Evolutionary conservation across 1,140 invertebrate species (phyloP).

Genomic region (Palaemon carinicauda): DNA sequence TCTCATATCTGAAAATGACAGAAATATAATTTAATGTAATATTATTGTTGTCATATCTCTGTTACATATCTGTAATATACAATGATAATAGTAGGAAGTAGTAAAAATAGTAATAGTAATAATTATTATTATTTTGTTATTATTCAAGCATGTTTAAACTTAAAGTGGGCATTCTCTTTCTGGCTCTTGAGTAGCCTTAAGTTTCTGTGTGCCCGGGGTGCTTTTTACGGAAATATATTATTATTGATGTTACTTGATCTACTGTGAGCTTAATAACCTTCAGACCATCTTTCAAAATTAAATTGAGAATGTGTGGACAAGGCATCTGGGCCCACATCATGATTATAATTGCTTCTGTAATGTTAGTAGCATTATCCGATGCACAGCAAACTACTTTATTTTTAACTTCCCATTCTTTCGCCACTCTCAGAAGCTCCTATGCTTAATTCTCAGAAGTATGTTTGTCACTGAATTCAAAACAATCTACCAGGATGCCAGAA

Average conservation of each 20-base stretch:
- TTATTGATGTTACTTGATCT: background rate
- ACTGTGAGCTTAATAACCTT: background rate
- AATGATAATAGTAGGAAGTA: background rate
- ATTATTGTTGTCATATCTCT: background rate
- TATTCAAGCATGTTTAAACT: background rate
- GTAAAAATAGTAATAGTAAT: background rate
- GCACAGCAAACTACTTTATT: background rate
- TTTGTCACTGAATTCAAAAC: background rate
- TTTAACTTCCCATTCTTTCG: background rate
- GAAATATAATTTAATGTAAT: too few relatives aligned
- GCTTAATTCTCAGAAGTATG: background rate
- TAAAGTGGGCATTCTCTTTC: background rate
- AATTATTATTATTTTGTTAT: background rate
- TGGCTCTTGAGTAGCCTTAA: background rate
- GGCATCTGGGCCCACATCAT: background rate
- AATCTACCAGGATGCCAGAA: too few relatives aligned
- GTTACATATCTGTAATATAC: conserved; percentile 1
- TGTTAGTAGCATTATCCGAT: background rate
- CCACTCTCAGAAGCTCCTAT: background rate
- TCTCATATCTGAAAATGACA: too few relatives aligned
- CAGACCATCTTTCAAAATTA: background rate
- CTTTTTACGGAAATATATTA: too few relatives aligned
- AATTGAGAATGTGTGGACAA: background rate
- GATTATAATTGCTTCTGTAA: background rate
- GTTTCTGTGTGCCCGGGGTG: background rate